A percentile compares a stretch with the other conserved stretches of the same genome.
phyloP scores from a whole-genome alignment of 2,797 vertebrate genomes.

The Acanthurus tractus region DNA sequence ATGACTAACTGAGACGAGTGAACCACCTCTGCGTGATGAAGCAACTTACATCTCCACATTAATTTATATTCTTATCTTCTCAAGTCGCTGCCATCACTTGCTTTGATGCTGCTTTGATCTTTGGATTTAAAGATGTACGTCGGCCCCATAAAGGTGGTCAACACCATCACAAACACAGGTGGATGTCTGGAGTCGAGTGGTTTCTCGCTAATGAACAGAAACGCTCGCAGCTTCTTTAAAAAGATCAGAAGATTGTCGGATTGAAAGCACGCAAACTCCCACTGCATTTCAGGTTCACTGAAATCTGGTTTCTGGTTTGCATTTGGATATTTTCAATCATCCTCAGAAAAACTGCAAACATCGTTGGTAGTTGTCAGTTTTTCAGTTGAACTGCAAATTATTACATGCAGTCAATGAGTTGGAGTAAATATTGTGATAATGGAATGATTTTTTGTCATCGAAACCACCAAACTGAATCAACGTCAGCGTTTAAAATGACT shows the following conservation, averaged over 20 bases:
- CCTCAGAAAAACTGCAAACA: not conserved
- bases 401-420: conserved; percentile 37
- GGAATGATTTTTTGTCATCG: conserved; percentile 10
- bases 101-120: conserved; percentile 18
- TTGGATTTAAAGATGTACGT: conserved; percentile 1
- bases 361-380: conserved; percentile 41
- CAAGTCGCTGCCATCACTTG: conserved; percentile 1
- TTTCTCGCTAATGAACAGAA: conserved; percentile 2
- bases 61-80: not conserved
- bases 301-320: not conserved
- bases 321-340: not conserved
- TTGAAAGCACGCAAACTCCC: not conserved
- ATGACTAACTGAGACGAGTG: not conserved
- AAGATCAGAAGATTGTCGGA: not conserved
- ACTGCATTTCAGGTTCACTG: not conserved
- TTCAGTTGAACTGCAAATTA: conserved; percentile 43
- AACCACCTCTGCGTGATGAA: not conserved
- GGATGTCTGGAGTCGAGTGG: conserved; percentile 3
- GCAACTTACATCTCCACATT: not conserved
- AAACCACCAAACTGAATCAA: conserved; percentile 33
- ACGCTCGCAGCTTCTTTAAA: not conserved
- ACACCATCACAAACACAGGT: not conserved
- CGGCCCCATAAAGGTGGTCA: conserved; percentile 5
- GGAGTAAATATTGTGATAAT: conserved; percentile 24
- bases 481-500: conserved; percentile 21